phyloP scores from a whole-genome alignment of 2,888 invertebrate genomes.

The Chrysolina oricalcia region DNA sequence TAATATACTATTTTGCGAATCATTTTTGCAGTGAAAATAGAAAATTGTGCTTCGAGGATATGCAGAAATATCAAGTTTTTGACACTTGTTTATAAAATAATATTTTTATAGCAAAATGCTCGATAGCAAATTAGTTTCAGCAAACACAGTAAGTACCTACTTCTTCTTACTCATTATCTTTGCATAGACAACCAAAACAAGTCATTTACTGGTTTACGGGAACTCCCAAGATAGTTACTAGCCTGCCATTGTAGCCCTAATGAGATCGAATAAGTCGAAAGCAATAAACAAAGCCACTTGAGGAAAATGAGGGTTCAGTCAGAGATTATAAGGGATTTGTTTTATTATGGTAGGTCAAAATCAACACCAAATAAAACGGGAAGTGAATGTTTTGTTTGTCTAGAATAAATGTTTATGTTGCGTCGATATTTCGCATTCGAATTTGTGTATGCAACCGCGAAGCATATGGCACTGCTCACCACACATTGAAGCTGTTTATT shows the following conservation, averaged over 20 bases:
- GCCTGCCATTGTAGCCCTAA: not conserved
- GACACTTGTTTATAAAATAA: too few relatives aligned
- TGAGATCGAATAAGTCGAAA: not conserved
- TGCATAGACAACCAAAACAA: too few relatives aligned
- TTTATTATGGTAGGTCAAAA: conserved; percentile 51
- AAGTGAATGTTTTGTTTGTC: conserved; percentile 53
- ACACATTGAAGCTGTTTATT: conserved; percentile 10
- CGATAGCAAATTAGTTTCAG: not conserved
- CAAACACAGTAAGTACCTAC: not conserved
- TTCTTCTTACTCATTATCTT: too few relatives aligned
- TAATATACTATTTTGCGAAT: too few relatives aligned
- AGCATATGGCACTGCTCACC: conserved; percentile 27
- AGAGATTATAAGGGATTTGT: conserved; percentile 28
- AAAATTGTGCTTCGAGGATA: too few relatives aligned
- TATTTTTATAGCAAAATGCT: too few relatives aligned
- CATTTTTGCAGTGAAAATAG: too few relatives aligned
- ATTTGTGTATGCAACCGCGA: not conserved
- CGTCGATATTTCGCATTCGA: conserved; percentile 58
- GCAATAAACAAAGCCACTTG: not conserved
- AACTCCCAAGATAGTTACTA: not conserved
- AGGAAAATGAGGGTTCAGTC: not conserved
- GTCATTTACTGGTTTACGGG: not conserved
- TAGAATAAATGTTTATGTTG: conserved; percentile 54
- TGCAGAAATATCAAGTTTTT: too few relatives aligned
- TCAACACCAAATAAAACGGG: conserved; percentile 48